Evolutionary conservation across 2,797 vertebrate species (phyloP).

Genomic region (Gambelia wislizenii): DNA sequence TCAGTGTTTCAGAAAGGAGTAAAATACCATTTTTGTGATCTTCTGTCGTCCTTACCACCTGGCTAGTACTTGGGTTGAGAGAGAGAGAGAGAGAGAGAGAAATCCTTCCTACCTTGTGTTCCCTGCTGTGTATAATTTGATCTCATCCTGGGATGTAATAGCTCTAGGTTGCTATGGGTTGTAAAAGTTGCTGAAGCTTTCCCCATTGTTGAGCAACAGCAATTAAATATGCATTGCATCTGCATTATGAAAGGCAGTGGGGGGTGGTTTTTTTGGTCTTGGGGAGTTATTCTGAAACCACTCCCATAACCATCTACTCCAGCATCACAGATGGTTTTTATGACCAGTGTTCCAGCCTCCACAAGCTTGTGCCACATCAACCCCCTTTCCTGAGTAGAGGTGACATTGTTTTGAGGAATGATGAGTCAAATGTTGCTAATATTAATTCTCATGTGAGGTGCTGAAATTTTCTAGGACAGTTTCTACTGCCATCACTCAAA

Average conservation of each 20-base stretch:
- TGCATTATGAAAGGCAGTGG: not conserved
- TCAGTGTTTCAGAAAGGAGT: not conserved
- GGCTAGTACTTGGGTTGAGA: not conserved
- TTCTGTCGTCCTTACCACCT: not conserved
- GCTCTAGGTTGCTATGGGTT: not conserved
- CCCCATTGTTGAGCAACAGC: not conserved
- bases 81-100: no score
- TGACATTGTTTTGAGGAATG: slow-evolving; percentile 37
- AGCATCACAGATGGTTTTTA: slow-evolving; percentile 28
- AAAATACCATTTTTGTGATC: not conserved
- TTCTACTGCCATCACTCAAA: slow-evolving; percentile 1
- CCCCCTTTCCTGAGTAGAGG: slow-evolving; percentile 52
- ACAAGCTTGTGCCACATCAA: slow-evolving; percentile 52
- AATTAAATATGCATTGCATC: not conserved
- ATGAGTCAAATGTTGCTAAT: slow-evolving; percentile 34
- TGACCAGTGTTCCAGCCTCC: slow-evolving; percentile 53
- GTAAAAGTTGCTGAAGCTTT: not conserved
- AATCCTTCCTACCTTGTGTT: not conserved
- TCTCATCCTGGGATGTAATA: not conserved
- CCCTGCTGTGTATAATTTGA: not conserved
- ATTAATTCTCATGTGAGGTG: slow-evolving; percentile 33
- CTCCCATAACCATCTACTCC: slow-evolving; percentile 42
- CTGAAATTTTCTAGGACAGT: slow-evolving; percentile 42
- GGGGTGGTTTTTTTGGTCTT: slow-evolving; percentile 17
- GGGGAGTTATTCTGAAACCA: slow-evolving; percentile 9